These are phyloP conservation scores for Euleptes europaea DNA, from an alignment of 2,113 vertebrate genomes.

Conservation along the genomic window DNA sequence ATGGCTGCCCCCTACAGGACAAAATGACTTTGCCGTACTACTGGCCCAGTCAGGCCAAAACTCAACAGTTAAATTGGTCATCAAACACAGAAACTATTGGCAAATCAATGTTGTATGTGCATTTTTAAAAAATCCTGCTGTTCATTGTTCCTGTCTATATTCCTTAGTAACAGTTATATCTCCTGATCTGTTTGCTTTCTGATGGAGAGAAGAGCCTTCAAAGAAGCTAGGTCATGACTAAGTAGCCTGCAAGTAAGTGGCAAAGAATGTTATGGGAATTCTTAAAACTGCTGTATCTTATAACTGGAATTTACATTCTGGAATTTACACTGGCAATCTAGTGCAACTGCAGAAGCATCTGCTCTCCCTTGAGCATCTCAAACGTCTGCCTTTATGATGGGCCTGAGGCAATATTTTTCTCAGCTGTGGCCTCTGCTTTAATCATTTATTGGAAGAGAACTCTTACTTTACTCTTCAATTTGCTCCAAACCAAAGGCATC, in stretches of 20 bases:
- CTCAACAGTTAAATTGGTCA: too few relatives aligned
- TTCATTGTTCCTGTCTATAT: too few relatives aligned
- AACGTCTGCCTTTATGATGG: neutral
- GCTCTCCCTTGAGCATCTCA: neutral
- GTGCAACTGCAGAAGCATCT: neutral
- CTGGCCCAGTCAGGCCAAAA: too few relatives aligned
- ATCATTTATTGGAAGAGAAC: neutral
- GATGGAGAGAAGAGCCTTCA: neutral
- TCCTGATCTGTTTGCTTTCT: too few relatives aligned
- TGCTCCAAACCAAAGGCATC: too few relatives aligned
- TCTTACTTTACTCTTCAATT: neutral
- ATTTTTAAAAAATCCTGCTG: too few relatives aligned
- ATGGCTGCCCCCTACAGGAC: too few relatives aligned
- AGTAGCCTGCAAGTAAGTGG: neutral
- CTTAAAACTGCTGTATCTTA: neutral
- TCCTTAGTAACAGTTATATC: too few relatives aligned
- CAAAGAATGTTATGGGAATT: neutral
- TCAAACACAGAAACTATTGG: too few relatives aligned
- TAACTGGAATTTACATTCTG: neutral
- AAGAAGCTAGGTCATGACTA: neutral
- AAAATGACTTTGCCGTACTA: too few relatives aligned
- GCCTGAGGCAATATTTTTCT: neutral
- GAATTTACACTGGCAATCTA: neutral
- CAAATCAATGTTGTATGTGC: too few relatives aligned
- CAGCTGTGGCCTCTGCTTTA: neutral